Evolutionary conservation across 2,113 vertebrate species (phyloP), one percentile per base, ranked within the genome.

Genomic region (Megaceryle torquata): DNA sequence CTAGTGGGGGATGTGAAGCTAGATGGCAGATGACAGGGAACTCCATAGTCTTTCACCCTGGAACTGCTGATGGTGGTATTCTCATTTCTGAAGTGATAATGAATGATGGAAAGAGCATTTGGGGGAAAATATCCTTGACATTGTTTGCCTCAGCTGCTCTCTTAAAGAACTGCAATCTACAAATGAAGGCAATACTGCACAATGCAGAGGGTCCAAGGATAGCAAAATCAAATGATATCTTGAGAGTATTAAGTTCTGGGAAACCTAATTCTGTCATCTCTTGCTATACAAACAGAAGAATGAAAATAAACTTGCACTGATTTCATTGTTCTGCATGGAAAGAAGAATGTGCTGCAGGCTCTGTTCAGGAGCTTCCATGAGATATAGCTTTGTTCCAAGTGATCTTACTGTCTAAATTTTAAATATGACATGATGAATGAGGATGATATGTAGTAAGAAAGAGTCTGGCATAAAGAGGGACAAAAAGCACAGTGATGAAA

Each of bases 401-500:
- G 61, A 79, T 79, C 25, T 69, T 92, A 16, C 33, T 2, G 1
- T 79, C 48, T 79, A 89, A 79, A 81, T 91, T 95, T 93, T 85
- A 95, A 88, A 61, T 92, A 89, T 43, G 69, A 92, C 74, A 79
- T 90, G 90, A 94, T 29, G 24, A 94, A 95, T 86, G 69, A 78
- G 29, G 29, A 44, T 86, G 72, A 71, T 72, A 75, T 1, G 5
- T 78, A 56, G 6, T 46, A 82, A 61, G 39, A 78, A 77, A 81
- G 51, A 86, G 44, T 25, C 28, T 46, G 25, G 53, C 28, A 37
- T 85, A 79, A 70, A 93, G 59, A 87, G 10, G 25, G 76, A 70
- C 53, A 89, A 91, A 74, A 83, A 78, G 25, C 54, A 61, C 7
- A 65, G 59, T 95, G 92, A 91, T 95, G 75, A 92, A 93, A 93